phyloP scores from a whole-genome alignment of 2,113 vertebrate genomes.

The Amazona vittata region DNA sequence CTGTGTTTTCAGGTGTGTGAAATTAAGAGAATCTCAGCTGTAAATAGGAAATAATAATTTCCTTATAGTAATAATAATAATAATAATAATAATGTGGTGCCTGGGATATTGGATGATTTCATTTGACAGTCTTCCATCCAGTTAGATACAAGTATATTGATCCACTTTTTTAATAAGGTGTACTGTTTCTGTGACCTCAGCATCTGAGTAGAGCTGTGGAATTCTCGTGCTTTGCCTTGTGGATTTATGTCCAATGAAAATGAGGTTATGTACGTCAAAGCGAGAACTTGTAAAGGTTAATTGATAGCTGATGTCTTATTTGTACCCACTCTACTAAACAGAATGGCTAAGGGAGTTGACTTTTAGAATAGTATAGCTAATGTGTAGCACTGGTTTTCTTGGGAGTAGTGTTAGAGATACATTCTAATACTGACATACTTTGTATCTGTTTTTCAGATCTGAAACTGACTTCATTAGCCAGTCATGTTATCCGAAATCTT shows the following conservation, averaged over 20 bases:
- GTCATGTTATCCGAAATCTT: conserved; percentile 21
- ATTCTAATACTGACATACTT: background rate
- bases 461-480: conserved; percentile 22
- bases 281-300: background rate
- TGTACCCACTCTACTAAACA: background rate
- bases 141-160: background rate
- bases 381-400: background rate
- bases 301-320: background rate
- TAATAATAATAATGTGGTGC: background rate
- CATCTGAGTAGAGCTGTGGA: background rate
- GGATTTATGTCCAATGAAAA: background rate
- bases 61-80: too few species aligned
- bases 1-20: background rate
- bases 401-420: background rate
- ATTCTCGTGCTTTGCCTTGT: background rate
- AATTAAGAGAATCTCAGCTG: background rate
- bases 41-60: background rate
- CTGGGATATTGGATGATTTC: background rate
- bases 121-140: background rate
- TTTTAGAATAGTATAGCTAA: background rate
- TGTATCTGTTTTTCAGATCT: conserved; percentile 64
- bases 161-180: background rate
- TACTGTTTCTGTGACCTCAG: background rate
- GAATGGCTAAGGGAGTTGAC: background rate
- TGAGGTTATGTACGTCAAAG: background rate